Evolutionary conservation across 2,113 vertebrate genomes (phyloP).

Genomic region (Petaurus breviceps): DNA sequence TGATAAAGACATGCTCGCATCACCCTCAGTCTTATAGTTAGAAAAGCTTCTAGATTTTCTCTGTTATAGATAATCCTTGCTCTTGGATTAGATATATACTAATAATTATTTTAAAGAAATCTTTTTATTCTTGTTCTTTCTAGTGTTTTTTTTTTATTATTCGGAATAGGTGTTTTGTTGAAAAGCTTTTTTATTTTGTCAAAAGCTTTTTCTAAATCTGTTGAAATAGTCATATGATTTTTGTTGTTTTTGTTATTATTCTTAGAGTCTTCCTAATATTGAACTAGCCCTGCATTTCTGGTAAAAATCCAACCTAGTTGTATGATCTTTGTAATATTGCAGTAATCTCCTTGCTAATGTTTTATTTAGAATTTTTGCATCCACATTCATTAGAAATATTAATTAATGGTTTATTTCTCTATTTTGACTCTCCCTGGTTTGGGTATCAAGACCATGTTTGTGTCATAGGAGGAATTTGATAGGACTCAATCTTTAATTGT

Average conservation of each 20-base stretch:
- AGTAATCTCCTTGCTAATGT: not conserved
- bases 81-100: not conserved
- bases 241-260: too few species aligned
- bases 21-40: not conserved
- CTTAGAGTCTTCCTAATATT: not conserved
- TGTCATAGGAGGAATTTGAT: not conserved
- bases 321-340: not conserved
- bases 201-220: not conserved
- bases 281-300: not conserved
- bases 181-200: not conserved
- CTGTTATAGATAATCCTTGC: not conserved
- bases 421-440: not conserved
- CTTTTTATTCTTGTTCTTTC: not conserved
- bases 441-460: not conserved
- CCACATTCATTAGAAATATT: not conserved
- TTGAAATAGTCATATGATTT: not conserved
- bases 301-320: not conserved
- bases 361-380: not conserved
- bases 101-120: not conserved
- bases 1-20: not conserved
- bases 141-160: not conserved
- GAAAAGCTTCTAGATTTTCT: not conserved
- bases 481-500: not conserved
- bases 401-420: not conserved
- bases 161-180: not conserved